phyloP scores from a whole-genome alignment of 1,140 invertebrate genomes.

The Drosophila pachea region DNA sequence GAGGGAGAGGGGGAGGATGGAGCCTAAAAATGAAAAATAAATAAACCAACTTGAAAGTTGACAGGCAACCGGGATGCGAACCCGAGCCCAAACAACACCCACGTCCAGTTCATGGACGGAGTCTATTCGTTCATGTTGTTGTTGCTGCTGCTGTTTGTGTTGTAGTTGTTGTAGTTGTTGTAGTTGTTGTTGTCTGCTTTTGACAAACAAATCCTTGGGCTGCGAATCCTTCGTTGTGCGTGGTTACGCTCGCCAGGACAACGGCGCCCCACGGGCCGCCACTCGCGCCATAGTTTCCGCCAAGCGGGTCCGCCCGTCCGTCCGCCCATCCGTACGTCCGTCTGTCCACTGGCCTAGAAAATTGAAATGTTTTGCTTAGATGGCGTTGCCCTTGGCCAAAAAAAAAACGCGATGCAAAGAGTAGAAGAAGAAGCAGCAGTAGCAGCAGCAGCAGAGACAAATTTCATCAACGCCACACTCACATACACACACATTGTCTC shows the following conservation, averaged over 20 bases:
- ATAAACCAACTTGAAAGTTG: constrained; percentile 62
- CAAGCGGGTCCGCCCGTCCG: too few relatives aligned
- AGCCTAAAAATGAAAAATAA: constrained; percentile 55
- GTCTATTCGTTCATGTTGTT: constrained; percentile 37
- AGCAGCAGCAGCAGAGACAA: constrained; percentile 3
- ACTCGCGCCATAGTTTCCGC: constrained; percentile 31
- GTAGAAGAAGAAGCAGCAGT: constrained; percentile 26
- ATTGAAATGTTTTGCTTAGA: constrained; percentile 70
- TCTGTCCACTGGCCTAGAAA: constrained; percentile 71
- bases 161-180: constrained; percentile 38
- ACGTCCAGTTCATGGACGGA: constrained; percentile 15
- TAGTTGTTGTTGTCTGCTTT: constrained; percentile 62
- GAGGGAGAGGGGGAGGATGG: not conserved
- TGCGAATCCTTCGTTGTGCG: constrained; percentile 64
- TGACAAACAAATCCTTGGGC: constrained; percentile 75
- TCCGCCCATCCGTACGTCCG: too few relatives aligned
- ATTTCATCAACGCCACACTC: constrained; percentile 48
- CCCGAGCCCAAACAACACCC: constrained; percentile 8
- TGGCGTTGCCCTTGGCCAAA: constrained; percentile 29
- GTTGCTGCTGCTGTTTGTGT: not conserved
- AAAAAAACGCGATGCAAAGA: constrained; percentile 21
- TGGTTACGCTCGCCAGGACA: constrained; percentile 73
- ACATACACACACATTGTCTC: constrained; percentile 12
- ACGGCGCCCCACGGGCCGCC: constrained; percentile 46
- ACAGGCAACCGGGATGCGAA: constrained; percentile 44